Evolutionary conservation across 2,888 invertebrate genomes (phyloP), one percentile per base, ranked within the genome.

Genomic region (Girardia tigrina): DNA sequence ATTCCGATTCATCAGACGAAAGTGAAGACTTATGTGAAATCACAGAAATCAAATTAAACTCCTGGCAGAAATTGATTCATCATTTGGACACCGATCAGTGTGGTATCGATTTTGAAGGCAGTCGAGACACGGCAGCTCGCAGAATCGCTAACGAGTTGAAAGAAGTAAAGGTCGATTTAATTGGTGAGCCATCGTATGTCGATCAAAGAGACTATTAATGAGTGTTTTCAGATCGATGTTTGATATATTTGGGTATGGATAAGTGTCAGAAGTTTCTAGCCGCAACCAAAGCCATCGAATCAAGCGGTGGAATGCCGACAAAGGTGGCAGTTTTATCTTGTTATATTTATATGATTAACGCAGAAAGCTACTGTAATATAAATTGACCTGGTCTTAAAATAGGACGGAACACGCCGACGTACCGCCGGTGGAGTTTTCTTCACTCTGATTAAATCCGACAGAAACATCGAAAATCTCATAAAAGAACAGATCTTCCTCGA

Each of bases 371-470:
- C 16, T 36, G 16, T 36, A 8, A 12, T 36, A 12, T 36, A 8
- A 36, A 36, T 36, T 36, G 36, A 36, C 12, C 36, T 36, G 8
- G 8, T 36, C 8, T 36, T 36, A 36, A 36, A 36, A 56, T n/a
- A 56, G 56, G 56, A 56, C n/a, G 56, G 56, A 6, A 20, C 56
- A 4, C n/a, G 56, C 6, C 56, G 56, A 2, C 56, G 56, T 2
- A 56, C 56, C 4, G 56, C 56, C 2, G 56, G 56, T 2, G 56
- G 56, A 56, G 56, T 56, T 20, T 56, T 56, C 23, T 56, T 56
- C 56, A 56, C 56, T 56, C 23, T 56, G n/a, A 56, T 56, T 16
- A 56, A 56, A 56, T 56, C 56, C n/a, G 56, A 56, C n/a, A 56
- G 56, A 16, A 56, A 56, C 4, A 56, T 56, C 23, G 56, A 56